Percentiles rank a stretch among this genome's conserved stretches.
Evolutionary conservation across 2,888 invertebrate species (phyloP).

Genomic region (Noctuana brunneofusca): DNA sequence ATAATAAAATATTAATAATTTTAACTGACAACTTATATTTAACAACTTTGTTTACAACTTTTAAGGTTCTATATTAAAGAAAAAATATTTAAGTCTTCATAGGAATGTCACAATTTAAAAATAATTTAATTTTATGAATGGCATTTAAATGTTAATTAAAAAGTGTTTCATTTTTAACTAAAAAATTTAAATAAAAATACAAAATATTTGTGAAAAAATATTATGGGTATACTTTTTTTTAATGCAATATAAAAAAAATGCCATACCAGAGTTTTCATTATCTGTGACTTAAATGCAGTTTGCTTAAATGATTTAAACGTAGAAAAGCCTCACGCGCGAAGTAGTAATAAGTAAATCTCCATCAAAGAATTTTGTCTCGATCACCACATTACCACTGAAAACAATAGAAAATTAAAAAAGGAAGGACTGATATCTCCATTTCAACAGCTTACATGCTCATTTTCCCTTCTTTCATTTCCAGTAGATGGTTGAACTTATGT

Average conservation of each 20-base stretch:
- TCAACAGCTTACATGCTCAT: no score
- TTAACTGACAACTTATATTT: neutral
- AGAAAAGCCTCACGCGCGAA: conserved; percentile 96
- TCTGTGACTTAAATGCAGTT: conserved; percentile 17
- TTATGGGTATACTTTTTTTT: neutral
- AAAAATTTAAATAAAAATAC: conserved; percentile 15
- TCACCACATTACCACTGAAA: conserved; percentile 96
- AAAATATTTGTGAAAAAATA: neutral
- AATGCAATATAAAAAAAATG: conserved; percentile 12
- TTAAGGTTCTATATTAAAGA: neutral
- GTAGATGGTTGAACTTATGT: no score
- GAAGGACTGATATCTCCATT: no score
- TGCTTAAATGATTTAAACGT: conserved; percentile 85
- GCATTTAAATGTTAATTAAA: neutral
- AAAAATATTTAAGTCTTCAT: conserved; percentile 14
- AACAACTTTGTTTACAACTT: no score
- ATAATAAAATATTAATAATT: no score
- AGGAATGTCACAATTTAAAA: conserved; percentile 17
- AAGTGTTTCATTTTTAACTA: neutral
- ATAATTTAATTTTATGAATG: neutral
- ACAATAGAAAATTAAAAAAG: conserved; percentile 31
- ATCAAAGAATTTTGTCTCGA: conserved; percentile 98
- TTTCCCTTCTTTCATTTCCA: no score
- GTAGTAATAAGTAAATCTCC: conserved; percentile 96
- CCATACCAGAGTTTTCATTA: neutral